phyloP scores from a whole-genome alignment of 2,888 invertebrate species.

The Napeogenes inachia region DNA sequence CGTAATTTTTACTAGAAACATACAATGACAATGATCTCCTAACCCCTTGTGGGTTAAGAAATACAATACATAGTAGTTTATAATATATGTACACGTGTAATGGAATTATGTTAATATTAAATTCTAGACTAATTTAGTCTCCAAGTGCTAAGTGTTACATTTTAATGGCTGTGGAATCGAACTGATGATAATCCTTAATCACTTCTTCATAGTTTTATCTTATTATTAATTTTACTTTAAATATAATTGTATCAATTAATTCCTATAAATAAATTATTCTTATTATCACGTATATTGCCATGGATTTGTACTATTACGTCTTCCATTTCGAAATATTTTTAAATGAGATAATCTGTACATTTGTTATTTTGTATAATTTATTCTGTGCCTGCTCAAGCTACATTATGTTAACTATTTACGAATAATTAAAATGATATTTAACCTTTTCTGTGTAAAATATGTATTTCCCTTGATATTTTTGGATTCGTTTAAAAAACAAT shows the following conservation, averaged over 20 bases:
- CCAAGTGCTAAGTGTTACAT: slow-evolving; percentile 69
- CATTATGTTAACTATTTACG: slow-evolving; percentile 46
- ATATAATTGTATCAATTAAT: slow-evolving; percentile 44
- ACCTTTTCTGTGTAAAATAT: slow-evolving; percentile 11
- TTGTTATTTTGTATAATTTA: slow-evolving; percentile 49
- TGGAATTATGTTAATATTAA: slow-evolving; percentile 37
- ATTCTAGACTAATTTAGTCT: slow-evolving; percentile 49
- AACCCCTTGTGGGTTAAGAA: slow-evolving; percentile 27
- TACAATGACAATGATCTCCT: slow-evolving; percentile 23
- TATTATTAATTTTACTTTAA: slow-evolving; percentile 45
- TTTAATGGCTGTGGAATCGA: slow-evolving; percentile 75
- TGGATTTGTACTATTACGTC: slow-evolving; percentile 69
- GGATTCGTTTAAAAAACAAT: slow-evolving; percentile 17
- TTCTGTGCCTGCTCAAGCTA: slow-evolving; percentile 65
- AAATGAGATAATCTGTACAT: slow-evolving; percentile 45
- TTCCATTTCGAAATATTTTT: slow-evolving; percentile 69
- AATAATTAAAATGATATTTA: slow-evolving; percentile 32
- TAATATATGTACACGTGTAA: slow-evolving; percentile 34
- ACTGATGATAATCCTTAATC: slow-evolving; percentile 68
- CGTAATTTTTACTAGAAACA: slow-evolving; percentile 38
- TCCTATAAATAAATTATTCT: slow-evolving; percentile 37
- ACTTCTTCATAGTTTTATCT: slow-evolving; percentile 51
- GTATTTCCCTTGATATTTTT: slow-evolving; percentile 20
- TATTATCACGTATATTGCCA: slow-evolving; percentile 53
- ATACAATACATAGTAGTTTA: slow-evolving; percentile 17